These are phyloP conservation scores for Pelobates fuscus DNA, from an alignment of 2,113 vertebrate species.

Conservation along the genomic window DNA sequence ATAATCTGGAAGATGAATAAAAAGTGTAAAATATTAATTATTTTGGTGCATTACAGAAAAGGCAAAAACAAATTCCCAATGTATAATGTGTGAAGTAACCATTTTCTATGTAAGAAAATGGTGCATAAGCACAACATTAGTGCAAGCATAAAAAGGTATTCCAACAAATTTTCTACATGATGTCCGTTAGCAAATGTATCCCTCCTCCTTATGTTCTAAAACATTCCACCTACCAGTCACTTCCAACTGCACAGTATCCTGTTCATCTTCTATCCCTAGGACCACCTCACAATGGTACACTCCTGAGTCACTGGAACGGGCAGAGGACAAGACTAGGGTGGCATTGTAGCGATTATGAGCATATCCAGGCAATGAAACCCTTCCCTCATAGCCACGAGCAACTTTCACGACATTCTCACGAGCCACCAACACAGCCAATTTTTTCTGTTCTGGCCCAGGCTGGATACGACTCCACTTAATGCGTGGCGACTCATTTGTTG, in stretches of 20 bases:
- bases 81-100: no score
- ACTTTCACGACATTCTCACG: conserved; percentile 91
- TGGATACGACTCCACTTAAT: conserved; percentile 96
- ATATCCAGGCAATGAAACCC: conserved; percentile 82
- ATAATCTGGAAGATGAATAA: no score
- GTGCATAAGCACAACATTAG: no score
- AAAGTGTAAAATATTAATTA: no score
- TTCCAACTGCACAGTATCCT: conserved; percentile 89
- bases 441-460: conserved; percentile 77
- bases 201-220: no score
- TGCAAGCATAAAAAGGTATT: no score
- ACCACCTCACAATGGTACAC: conserved; percentile 94
- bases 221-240: conserved; percentile 80
- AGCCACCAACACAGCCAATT: conserved; percentile 86
- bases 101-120: no score
- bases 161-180: no score
- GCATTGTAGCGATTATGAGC: conserved; percentile 79
- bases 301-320: conserved; percentile 86
- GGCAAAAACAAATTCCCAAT: no score
- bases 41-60: no score
- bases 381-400: conserved; percentile 86
- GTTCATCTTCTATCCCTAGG: conserved; percentile 89
- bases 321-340: conserved; percentile 75
- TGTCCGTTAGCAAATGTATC: no score
- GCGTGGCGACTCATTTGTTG: conserved; percentile 73